Conservation (phyloP, 2,888 invertebrate genomes). For the Pseudococcus jackbeardsleyi region DNA sequence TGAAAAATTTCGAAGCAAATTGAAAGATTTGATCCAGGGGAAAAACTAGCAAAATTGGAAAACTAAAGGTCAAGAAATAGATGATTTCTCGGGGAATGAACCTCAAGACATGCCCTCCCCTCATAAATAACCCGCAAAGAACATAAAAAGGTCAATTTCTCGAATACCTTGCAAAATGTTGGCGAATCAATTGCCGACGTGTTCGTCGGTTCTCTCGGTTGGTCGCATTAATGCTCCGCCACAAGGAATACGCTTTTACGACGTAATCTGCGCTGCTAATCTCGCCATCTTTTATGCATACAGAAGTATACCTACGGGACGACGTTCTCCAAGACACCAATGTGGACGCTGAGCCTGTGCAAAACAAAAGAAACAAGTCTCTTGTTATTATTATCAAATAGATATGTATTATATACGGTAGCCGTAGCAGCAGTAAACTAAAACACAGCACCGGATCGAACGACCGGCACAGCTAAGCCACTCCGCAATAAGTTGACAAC, state of each 20-base stretch:
- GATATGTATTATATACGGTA: constrained; percentile 6
- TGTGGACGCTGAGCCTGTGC: not conserved
- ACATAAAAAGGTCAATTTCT: not conserved
- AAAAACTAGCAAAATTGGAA: too few species aligned
- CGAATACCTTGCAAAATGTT: not conserved
- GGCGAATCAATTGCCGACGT: not conserved
- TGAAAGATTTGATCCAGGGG: too few species aligned
- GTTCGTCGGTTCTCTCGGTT: not conserved
- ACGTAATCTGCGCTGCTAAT: not conserved
- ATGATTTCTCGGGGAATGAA: not conserved
- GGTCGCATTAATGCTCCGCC: too few species aligned
- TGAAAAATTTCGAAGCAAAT: too few species aligned
- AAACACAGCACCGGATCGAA: too few species aligned
- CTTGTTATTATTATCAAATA: constrained; percentile 16
- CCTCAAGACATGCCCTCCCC: too few species aligned
- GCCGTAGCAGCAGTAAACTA: not conserved
- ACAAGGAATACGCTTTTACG: not conserved
- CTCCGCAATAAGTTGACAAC: constrained; percentile 2
- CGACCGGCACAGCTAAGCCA: not conserved
- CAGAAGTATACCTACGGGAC: not conserved
- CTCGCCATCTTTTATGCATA: not conserved
- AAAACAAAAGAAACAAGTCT: constrained; percentile 11
- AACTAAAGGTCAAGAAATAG: too few species aligned
- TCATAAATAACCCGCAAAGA: too few species aligned
- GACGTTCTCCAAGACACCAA: not conserved